A percentile compares a stretch with the other conserved stretches of the same genome.
phyloP scores from a whole-genome alignment of 2,888 invertebrate genomes.

The Lagria hirta region DNA sequence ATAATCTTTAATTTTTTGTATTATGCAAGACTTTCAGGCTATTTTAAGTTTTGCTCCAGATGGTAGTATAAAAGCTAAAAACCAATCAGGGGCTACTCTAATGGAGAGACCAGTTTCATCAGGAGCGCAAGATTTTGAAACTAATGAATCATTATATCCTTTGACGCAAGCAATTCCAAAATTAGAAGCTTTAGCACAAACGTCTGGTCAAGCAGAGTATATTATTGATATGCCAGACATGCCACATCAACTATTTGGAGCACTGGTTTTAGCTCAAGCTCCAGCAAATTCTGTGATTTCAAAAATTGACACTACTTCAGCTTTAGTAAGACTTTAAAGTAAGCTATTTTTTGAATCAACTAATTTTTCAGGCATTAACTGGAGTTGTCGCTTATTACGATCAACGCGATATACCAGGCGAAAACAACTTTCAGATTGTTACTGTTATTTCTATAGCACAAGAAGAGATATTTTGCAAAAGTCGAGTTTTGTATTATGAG shows the following conservation, averaged over 20 bases:
- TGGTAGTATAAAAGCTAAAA: constrained; percentile 44
- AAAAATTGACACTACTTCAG: constrained; percentile 56
- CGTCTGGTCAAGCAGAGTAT: constrained; percentile 72
- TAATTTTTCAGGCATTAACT: constrained; percentile 61
- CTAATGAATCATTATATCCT: constrained; percentile 63
- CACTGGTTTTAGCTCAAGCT: constrained; percentile 64
- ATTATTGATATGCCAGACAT: constrained; percentile 70
- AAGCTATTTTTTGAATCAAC: no score
- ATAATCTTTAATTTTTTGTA: constrained; percentile 62
- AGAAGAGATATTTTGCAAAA: constrained; percentile 59
- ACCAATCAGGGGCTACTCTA: constrained; percentile 56
- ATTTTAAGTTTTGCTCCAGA: constrained; percentile 55
- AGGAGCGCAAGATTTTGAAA: constrained; percentile 63
- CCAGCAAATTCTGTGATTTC: constrained; percentile 61
- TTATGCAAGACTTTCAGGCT: no score
- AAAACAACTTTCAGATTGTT: constrained; percentile 60
- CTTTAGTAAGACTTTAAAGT: constrained; percentile 1
- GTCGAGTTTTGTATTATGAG: constrained; percentile 64
- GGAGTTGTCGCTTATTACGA: constrained; percentile 68
- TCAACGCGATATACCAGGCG: constrained; percentile 71
- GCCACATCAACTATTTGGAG: constrained; percentile 69
- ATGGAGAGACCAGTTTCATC: constrained; percentile 59
- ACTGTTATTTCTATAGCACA: constrained; percentile 29
- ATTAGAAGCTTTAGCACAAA: constrained; percentile 61
- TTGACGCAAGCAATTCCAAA: constrained; percentile 66